A percentile compares a stretch with the other conserved stretches of the same genome.
These are phyloP conservation scores for Drosophila orosa DNA, from an alignment of 1,140 invertebrate genomes.

Conservation along the genomic window DNA sequence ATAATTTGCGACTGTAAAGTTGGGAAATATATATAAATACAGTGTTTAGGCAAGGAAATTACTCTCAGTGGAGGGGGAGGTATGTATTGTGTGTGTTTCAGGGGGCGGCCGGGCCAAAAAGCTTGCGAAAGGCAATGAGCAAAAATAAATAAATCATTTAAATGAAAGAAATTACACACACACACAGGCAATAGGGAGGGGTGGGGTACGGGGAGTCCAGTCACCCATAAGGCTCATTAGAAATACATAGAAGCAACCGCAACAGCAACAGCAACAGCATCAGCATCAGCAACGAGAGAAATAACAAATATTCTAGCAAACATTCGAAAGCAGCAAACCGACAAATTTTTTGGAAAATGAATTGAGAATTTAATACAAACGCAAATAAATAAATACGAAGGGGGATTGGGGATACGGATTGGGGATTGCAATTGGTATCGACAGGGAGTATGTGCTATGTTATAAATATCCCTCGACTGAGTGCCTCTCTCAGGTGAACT, in stretches of 20 bases:
- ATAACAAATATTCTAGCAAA: slow-evolving; percentile 29
- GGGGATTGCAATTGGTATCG: not conserved
- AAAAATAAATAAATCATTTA: slow-evolving; percentile 82
- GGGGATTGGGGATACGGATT: not conserved
- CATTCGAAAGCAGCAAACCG: slow-evolving; percentile 37
- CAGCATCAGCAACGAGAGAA: slow-evolving; percentile 21
- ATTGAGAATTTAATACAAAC: slow-evolving; percentile 61
- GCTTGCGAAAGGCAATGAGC: slow-evolving; percentile 71
- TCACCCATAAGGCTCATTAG: slow-evolving; percentile 72
- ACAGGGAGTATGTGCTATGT: not conserved
- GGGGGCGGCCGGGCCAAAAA: slow-evolving; percentile 17
- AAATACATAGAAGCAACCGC: slow-evolving; percentile 68
- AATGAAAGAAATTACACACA: slow-evolving; percentile 70
- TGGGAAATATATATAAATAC: not conserved
- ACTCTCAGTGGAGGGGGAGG: not conserved
- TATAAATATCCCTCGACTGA: not conserved
- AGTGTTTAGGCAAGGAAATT: not conserved
- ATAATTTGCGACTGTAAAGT: not conserved
- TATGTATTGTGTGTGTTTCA: slow-evolving; percentile 6
- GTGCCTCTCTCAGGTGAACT: not conserved
- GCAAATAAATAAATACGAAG: slow-evolving; percentile 53
- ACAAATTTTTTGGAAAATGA: slow-evolving; percentile 53
- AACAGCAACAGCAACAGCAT: slow-evolving; percentile 27
- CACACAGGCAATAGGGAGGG: slow-evolving; percentile 6
- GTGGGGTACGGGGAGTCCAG: not conserved